Evolutionary conservation across 1,140 invertebrate species (phyloP).

Genomic region (Drosophila pseudoananassae): DNA sequence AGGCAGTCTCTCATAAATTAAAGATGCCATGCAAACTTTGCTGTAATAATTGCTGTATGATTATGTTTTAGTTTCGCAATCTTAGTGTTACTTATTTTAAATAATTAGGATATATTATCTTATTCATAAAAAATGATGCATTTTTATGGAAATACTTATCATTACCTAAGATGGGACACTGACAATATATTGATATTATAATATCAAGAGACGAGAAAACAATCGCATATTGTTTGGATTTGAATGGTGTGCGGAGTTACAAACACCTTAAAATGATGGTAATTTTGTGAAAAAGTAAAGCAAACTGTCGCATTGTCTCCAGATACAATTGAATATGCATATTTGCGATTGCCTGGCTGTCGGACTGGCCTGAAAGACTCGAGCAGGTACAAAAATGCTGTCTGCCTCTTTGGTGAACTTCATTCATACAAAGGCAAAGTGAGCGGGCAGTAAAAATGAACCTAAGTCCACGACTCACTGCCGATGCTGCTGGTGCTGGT

Average conservation of each 20-base stretch:
- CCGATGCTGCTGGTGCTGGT: conserved; percentile 8
- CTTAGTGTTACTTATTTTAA: neutral
- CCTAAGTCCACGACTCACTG: conserved; percentile 8
- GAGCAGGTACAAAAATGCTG: conserved; percentile 65
- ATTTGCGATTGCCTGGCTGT: conserved; percentile 19
- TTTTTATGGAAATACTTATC: neutral
- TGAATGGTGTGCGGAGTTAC: conserved; percentile 4
- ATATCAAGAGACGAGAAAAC: neutral
- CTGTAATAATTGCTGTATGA: conserved; percentile 10
- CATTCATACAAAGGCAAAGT: conserved; percentile 72
- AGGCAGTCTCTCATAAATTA: conserved; percentile 20
- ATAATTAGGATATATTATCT: neutral
- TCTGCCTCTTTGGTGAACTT: conserved; percentile 73
- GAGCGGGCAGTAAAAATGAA: conserved; percentile 29
- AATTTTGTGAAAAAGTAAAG: conserved; percentile 35
- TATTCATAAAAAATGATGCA: too few species aligned
- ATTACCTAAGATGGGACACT: neutral
- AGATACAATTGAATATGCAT: conserved; percentile 57
- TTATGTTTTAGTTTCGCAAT: conserved; percentile 1
- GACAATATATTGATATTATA: conserved; percentile 3
- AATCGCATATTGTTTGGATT: neutral
- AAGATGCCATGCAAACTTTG: neutral
- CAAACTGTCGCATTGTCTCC: conserved; percentile 48
- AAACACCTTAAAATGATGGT: conserved; percentile 39
- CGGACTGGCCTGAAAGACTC: conserved; percentile 6